Percentiles rank a stretch among this genome's conserved stretches.
Conservation (phyloP, 2,113 vertebrate genomes). For the Corythoichthys intestinalis region DNA sequence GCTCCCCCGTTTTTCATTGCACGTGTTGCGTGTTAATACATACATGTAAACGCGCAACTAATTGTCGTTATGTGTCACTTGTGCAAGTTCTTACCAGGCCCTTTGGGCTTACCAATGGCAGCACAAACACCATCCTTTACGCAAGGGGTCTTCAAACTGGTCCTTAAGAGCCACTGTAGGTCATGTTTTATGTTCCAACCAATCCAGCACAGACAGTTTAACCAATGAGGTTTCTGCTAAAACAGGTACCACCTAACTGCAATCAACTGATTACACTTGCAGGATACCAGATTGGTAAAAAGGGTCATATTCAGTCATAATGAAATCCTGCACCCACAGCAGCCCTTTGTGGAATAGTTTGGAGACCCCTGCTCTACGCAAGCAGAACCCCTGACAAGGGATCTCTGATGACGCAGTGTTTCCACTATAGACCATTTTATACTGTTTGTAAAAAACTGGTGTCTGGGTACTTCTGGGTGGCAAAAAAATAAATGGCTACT, state of each 20-base stretch:
- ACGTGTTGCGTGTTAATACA: constrained; percentile 32
- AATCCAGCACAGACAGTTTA: too few relatives aligned
- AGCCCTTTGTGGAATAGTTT: too few relatives aligned
- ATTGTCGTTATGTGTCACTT: constrained; percentile 15
- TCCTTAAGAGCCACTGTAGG: too few relatives aligned
- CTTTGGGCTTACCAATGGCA: constrained; percentile 36
- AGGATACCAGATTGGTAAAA: too few relatives aligned
- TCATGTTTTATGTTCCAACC: too few relatives aligned
- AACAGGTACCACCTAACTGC: too few relatives aligned
- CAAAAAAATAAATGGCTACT: background rate
- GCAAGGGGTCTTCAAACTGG: constrained; percentile 18
- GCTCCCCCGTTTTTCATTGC: constrained; percentile 19
- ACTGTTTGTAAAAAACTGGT: background rate
- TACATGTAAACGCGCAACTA: constrained; percentile 22
- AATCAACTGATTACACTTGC: too few relatives aligned
- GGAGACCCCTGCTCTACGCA: constrained; percentile 34
- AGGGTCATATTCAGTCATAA: too few relatives aligned
- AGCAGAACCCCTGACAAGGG: constrained; percentile 49
- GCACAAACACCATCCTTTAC: constrained; percentile 58
- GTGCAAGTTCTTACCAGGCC: constrained; percentile 43
- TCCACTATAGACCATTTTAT: constrained; percentile 55
- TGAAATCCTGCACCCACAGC: too few relatives aligned
- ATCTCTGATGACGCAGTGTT: constrained; percentile 61
- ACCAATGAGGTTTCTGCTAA: too few relatives aligned
- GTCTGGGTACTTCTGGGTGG: background rate